phyloP scores from a whole-genome alignment of 2,888 invertebrate genomes.

The Tryphoninae sp. region DNA sequence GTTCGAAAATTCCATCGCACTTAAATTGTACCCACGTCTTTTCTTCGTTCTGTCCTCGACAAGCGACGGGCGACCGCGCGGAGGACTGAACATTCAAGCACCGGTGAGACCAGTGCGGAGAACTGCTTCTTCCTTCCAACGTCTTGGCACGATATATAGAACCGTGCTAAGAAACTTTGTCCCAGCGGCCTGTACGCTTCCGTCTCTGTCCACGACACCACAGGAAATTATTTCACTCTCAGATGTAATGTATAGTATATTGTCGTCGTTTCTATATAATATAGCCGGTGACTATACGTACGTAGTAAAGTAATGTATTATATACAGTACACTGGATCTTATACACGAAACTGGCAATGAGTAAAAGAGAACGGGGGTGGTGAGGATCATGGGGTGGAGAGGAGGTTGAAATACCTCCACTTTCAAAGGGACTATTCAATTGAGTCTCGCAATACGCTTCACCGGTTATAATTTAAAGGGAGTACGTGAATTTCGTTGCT shows the following conservation, averaged over 20 bases:
- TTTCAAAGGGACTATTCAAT: constrained; percentile 65
- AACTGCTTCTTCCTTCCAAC: constrained; percentile 37
- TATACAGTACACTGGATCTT: constrained; percentile 23
- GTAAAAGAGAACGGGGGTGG: constrained; percentile 42
- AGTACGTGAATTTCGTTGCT: constrained; percentile 59
- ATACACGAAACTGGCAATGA: constrained; percentile 58
- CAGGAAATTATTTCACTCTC: constrained; percentile 77
- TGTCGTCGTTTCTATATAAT: constrained; percentile 44
- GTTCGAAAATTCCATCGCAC: background rate
- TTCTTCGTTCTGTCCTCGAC: constrained; percentile 2
- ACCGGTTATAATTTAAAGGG: constrained; percentile 64
- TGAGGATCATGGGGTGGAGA: constrained; percentile 35
- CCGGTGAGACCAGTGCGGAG: background rate
- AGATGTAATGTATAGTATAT: constrained; percentile 60
- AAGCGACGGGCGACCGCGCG: constrained; percentile 30
- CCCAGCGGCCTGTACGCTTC: constrained; percentile 63
- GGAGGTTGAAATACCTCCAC: constrained; percentile 59
- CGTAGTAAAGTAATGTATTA: constrained; percentile 30
- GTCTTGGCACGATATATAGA: constrained; percentile 46
- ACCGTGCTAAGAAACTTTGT: constrained; percentile 78
- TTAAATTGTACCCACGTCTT: background rate
- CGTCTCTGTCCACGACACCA: constrained; percentile 75
- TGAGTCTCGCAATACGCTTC: constrained; percentile 64
- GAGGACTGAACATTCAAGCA: constrained; percentile 41
- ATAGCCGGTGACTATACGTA: constrained; percentile 34